Conservation (phyloP, 2,797 vertebrate genomes). For the Lerista edwardsae region DNA sequence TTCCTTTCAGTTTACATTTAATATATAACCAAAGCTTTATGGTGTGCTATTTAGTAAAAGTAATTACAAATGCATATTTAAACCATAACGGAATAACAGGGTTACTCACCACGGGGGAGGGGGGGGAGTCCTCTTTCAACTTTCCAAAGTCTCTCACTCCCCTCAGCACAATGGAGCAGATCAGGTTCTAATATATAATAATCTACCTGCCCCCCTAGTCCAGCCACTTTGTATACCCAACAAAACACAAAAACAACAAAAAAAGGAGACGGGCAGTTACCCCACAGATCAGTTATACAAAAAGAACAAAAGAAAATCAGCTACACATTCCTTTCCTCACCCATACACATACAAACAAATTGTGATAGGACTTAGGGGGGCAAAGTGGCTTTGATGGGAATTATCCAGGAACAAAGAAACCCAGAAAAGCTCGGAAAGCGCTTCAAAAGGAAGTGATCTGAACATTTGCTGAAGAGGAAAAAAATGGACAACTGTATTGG, state of each 20-base stretch:
- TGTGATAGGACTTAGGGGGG: constrained; percentile 46
- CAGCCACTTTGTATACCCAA: constrained; percentile 63
- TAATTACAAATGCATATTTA: constrained; percentile 91
- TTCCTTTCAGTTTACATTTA: constrained; percentile 99
- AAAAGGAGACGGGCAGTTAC: constrained; percentile 30
- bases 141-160: constrained; percentile 69
- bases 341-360: constrained; percentile 17
- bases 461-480: constrained; percentile 19
- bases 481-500: constrained; percentile 35
- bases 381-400: constrained; percentile 28
- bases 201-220: constrained; percentile 58
- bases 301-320: background rate
- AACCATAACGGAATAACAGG: constrained; percentile 83
- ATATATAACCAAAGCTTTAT: constrained; percentile 93
- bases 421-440: constrained; percentile 15
- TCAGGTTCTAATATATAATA: constrained; percentile 50
- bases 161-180: constrained; percentile 66
- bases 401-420: background rate
- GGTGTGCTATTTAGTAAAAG: constrained; percentile 89
- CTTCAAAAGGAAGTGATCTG: constrained; percentile 50
- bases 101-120: constrained; percentile 72
- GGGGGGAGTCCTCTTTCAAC: constrained; percentile 63
- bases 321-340: background rate
- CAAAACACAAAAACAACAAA: background rate
- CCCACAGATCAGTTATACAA: constrained; percentile 20